Base-by-base conservation (phyloP, 92 coral and sea anemone genomes). In the Porites rus region DNA sequence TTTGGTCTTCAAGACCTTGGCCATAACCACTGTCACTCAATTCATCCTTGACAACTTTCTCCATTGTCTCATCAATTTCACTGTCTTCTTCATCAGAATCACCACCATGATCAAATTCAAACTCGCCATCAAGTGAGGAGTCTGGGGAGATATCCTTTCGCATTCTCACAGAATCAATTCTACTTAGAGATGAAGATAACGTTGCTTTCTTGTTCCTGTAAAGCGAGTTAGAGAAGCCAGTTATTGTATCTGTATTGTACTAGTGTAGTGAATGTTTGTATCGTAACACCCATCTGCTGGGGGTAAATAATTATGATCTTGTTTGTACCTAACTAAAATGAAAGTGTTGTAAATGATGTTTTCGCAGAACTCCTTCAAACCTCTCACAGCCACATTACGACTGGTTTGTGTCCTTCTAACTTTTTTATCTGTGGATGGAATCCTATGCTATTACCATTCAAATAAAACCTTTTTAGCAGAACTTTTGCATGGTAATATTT, bases 1-100 rank as follows among this genome's bases (percentile, higher is more conserved):
- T 82, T 62, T 93, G 94, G 68, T 93, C 94, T 43, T 90, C 94
- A 60, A 93, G 74, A 13, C 88, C 93, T 80, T 95, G 98, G n/a
- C 99, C 99, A 77, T 91, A 97, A 10, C 99, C 99, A 71, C 99
- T 97, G 87, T 97, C 99, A 68, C 94, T 91, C 59, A 97, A 81
- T 53, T 92, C 98, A 82, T 97, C 98, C 80, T 92, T 88, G 22
- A 97, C 94, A 16, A 97, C 93, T 38, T 77, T 89, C 74, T 92
- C 92, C 98, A 97, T 97, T 16, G 88, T 94, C 86, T 96, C 98
- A 28, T 95, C 98, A 61, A 95, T 89, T 69, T 95, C 98, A 56
- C 98, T 95, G 93, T 95, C 94, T 59, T 95, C 95, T 7, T 95
- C 98, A 59, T 96, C 98, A 1, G 98, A 93, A 75, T 93, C 99